Base-by-base conservation (phyloP, 2,888 invertebrate genomes). In the Perithous albicinctus region DNA sequence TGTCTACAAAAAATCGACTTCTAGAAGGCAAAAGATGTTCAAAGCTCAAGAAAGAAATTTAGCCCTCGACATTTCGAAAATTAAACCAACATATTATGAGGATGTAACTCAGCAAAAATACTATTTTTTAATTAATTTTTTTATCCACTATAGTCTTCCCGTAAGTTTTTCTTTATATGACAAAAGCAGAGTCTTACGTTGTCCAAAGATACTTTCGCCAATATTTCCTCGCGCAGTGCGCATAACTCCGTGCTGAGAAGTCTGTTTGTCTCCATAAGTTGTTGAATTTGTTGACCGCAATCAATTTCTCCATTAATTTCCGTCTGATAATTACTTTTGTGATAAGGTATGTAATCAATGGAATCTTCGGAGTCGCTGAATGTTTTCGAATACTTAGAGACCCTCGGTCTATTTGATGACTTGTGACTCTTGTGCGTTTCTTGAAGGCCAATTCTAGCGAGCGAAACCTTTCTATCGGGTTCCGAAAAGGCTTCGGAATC, bases 401-500 rank as follows among this genome's bases (percentile, higher is more conserved):
- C 85, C 29, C 90, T 88, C 0, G 87, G 76, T 43, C 90, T 86
- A 26, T 66, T 78, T 15, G 75, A 81, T 0, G 85, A 85, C 35
- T 88, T 90, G 23, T 89, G 87, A 1, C 87, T 86, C 72, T 90
- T 90, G 2, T 78, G 82, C 7, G 91, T 92, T 66, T 94, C 94
- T 70, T 94, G 94, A 1, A 96, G 89, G 0, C 97, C 97, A 26
- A 97, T 97, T 83, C 97, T 94, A 0, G 96, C 97, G 80, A 96
- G 93, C 0, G 97, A 97, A 1, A 97, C 97, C 80, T 95, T 95
- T 59, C 97, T 94, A 90, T 97, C 97, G 0, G 97, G 97, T 89
- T 97, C 97, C 0, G 97, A 97, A 96, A 97, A 97, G 38, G 96
- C 95, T 90, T 98, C 97, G 0, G 97, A 97, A 89, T 97, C 97